Conservation (phyloP, 2,888 invertebrate genomes). For the Agrotis segetum region DNA sequence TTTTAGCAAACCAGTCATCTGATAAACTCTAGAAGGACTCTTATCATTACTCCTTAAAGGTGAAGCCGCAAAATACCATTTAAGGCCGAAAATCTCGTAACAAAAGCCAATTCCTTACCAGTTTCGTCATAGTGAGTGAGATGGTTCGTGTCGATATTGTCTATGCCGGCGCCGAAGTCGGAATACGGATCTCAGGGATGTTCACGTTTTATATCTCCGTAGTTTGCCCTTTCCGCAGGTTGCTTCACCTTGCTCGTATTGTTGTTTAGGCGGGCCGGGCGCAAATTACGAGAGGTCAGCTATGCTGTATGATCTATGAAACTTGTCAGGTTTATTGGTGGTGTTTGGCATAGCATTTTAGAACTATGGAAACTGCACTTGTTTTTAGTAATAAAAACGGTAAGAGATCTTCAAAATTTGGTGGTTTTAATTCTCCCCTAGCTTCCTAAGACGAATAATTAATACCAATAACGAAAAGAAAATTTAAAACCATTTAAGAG, state of each 20-base stretch:
- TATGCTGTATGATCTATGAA: slow-evolving; percentile 60
- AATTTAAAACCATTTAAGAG: too few relatives aligned
- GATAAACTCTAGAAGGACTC: slow-evolving; percentile 43
- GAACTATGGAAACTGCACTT: not conserved
- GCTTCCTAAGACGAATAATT: not conserved
- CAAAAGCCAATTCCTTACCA: slow-evolving; percentile 77
- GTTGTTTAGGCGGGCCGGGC: slow-evolving; percentile 77
- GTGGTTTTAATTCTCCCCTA: not conserved
- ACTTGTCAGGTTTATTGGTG: slow-evolving; percentile 46
- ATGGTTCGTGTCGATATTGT: slow-evolving; percentile 74
- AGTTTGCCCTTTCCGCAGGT: slow-evolving; percentile 86
- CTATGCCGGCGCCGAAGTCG: slow-evolving; percentile 72
- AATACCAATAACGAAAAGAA: too few relatives aligned
- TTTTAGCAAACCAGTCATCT: slow-evolving; percentile 34
- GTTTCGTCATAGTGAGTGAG: slow-evolving; percentile 77
- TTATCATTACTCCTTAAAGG: slow-evolving; percentile 48
- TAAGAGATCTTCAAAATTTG: not conserved
- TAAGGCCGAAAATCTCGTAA: slow-evolving; percentile 52
- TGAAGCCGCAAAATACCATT: slow-evolving; percentile 45
- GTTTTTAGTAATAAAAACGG: not conserved
- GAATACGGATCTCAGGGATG: slow-evolving; percentile 84
- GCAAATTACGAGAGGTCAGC: slow-evolving; percentile 71
- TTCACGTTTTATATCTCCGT: slow-evolving; percentile 86
- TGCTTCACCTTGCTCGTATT: slow-evolving; percentile 88
- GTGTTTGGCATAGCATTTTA: slow-evolving; percentile 36